Evolutionary conservation across 2,113 vertebrate genomes (phyloP).

Genomic region (Ictalurus punctatus): DNA sequence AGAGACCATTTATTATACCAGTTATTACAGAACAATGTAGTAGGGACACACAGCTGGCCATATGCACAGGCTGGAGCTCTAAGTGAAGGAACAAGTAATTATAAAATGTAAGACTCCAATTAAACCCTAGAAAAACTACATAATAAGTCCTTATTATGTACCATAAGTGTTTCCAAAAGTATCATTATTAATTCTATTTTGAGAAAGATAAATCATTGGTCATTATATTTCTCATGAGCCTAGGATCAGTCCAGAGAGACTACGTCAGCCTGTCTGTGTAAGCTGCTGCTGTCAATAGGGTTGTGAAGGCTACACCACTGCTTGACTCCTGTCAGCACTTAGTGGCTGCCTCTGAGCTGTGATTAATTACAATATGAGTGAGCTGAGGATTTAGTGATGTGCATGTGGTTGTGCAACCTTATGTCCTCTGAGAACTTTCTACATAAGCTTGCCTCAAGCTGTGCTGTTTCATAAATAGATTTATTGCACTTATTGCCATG

Average conservation of each 20-base stretch:
- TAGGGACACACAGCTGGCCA: neutral
- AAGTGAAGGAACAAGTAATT: conserved; percentile 15
- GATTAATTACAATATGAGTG: conserved; percentile 24
- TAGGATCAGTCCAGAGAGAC: neutral
- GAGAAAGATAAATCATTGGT: neutral
- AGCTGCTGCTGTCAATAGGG: neutral
- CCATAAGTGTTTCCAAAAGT: neutral
- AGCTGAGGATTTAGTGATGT: neutral
- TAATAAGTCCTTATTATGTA: conserved; percentile 1
- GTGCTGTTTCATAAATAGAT: conserved; percentile 50
- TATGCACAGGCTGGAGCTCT: neutral
- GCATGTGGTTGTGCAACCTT: conserved; percentile 6
- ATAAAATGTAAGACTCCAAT: conserved; percentile 25
- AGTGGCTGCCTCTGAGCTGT: conserved; percentile 13
- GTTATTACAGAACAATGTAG: conserved; percentile 10
- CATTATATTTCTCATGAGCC: neutral
- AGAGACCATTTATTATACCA: neutral
- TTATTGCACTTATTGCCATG: conserved; percentile 47
- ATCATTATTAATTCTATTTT: conserved; percentile 13
- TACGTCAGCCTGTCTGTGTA: neutral
- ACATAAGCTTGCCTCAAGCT: conserved; percentile 39
- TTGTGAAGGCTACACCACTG: conserved; percentile 3
- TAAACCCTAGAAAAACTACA: neutral
- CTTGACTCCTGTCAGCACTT: conserved; percentile 17
- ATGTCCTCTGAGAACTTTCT: conserved; percentile 40